Evolutionary conservation across 2,797 vertebrate genomes (phyloP).

Genomic region (Acomys russatus): DNA sequence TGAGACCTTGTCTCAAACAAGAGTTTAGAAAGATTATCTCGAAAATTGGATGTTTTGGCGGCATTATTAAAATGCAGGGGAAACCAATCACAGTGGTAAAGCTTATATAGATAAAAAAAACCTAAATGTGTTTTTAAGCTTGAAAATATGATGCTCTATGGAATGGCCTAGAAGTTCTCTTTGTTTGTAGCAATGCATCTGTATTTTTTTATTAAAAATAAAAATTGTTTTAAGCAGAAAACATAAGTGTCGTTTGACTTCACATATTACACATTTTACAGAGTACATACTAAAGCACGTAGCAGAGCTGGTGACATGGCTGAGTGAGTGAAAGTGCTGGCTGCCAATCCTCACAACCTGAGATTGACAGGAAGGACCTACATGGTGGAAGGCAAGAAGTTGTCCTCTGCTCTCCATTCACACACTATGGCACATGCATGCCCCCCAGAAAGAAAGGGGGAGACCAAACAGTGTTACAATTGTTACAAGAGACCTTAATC

Average conservation of each 20-base stretch:
- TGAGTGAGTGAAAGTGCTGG: not conserved
- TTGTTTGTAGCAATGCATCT: constrained; percentile 56
- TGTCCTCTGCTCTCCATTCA: not conserved
- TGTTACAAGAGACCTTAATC: constrained; percentile 64
- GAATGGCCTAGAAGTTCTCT: constrained; percentile 24
- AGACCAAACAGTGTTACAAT: not conserved
- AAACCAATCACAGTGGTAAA: constrained; percentile 15
- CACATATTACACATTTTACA: constrained; percentile 42
- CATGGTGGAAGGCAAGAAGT: not conserved
- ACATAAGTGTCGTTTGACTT: constrained; percentile 44
- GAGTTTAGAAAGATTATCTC: not conserved
- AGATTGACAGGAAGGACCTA: not conserved
- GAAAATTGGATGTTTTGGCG: constrained; percentile 11
- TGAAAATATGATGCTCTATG: constrained; percentile 14
- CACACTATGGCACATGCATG: not conserved
- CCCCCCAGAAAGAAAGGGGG: not conserved
- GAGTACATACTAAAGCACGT: not conserved
- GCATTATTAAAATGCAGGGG: not conserved
- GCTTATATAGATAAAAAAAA: not conserved
- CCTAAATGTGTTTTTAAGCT: not conserved
- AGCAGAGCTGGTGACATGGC: no score
- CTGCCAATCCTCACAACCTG: not conserved
- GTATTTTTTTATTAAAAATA: constrained; percentile 75
- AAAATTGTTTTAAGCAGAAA: constrained; percentile 71
- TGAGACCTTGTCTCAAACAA: not conserved